A percentile compares a stretch with the other conserved stretches of the same genome.
Evolutionary conservation across 2,797 vertebrate species (phyloP).

Genomic region (Pangasius mekongensis): DNA sequence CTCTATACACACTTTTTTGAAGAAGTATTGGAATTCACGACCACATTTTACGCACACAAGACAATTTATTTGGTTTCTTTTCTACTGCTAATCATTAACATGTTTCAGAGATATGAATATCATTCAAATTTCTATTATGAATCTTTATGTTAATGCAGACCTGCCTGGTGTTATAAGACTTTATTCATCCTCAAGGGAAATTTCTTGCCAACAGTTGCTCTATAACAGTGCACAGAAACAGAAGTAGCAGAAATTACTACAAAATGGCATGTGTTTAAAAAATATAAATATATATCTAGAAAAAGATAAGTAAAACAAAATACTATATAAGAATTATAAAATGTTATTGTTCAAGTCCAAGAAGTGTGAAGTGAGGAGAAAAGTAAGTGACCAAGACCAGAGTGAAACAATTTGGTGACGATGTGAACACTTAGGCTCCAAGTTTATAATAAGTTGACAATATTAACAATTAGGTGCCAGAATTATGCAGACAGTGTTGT

Average conservation of each 20-base stretch:
- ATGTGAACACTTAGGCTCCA: background rate
- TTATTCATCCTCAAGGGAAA: background rate
- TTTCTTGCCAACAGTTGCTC: background rate
- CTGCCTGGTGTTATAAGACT: background rate
- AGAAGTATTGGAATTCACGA: background rate
- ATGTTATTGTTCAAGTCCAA: too few species aligned
- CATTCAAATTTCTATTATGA: background rate
- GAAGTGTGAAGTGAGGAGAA: too few species aligned
- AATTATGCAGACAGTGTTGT: background rate
- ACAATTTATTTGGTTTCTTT: background rate
- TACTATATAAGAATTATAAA: too few species aligned
- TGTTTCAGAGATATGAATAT: background rate
- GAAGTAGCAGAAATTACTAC: background rate
- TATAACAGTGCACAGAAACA: background rate
- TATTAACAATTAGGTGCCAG: background rate
- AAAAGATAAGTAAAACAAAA: too few species aligned
- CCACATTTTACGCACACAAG: background rate
- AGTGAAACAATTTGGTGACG: background rate
- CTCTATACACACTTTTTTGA: background rate
- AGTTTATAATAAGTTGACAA: background rate
- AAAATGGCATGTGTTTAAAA: background rate
- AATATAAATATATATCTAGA: background rate
- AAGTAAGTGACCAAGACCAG: background rate
- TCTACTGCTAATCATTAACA: background rate
- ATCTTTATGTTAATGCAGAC: background rate